A percentile compares a stretch with the other conserved stretches of the same genome.
These are phyloP conservation scores for Polyergus mexicanus DNA, from an alignment of 1,140 invertebrate species.

Conservation along the genomic window DNA sequence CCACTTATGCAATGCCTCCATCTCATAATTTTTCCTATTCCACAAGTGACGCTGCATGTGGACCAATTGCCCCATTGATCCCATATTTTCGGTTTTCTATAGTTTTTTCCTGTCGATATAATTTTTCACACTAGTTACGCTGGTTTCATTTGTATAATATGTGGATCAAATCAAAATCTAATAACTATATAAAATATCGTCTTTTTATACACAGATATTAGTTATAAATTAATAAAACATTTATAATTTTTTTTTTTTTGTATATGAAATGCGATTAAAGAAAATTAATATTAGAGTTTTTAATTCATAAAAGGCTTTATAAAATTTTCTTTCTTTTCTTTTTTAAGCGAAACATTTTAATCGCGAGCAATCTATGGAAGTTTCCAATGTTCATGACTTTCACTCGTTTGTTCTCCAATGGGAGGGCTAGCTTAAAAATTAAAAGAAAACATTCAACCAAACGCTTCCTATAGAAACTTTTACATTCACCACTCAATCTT, in stretches of 20 bases:
- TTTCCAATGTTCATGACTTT: neutral
- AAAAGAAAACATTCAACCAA: neutral
- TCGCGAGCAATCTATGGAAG: neutral
- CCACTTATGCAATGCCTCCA: slow-evolving; percentile 86
- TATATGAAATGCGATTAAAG: neutral
- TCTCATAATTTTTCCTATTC: slow-evolving; percentile 84
- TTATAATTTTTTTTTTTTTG: neutral
- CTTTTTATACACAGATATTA: neutral
- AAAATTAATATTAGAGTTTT: neutral
- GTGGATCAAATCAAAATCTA: slow-evolving; percentile 6
- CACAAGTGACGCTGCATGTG: slow-evolving; percentile 84
- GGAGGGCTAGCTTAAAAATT: neutral
- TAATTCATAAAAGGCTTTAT: neutral
- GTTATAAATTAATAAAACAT: neutral
- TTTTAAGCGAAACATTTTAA: neutral
- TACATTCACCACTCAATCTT: neutral
- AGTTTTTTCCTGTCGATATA: slow-evolving; percentile 40
- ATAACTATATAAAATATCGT: neutral
- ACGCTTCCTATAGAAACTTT: neutral
- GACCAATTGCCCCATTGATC: slow-evolving; percentile 86
- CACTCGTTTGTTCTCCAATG: neutral
- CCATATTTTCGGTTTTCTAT: slow-evolving; percentile 82
- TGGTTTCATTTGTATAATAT: neutral
- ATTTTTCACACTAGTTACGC: neutral
- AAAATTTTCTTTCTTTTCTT: too few species aligned